Percentiles rank a stretch among this genome's conserved stretches.
phyloP scores from a whole-genome alignment of 1,140 invertebrate species.

The Lepidurus couesii region DNA sequence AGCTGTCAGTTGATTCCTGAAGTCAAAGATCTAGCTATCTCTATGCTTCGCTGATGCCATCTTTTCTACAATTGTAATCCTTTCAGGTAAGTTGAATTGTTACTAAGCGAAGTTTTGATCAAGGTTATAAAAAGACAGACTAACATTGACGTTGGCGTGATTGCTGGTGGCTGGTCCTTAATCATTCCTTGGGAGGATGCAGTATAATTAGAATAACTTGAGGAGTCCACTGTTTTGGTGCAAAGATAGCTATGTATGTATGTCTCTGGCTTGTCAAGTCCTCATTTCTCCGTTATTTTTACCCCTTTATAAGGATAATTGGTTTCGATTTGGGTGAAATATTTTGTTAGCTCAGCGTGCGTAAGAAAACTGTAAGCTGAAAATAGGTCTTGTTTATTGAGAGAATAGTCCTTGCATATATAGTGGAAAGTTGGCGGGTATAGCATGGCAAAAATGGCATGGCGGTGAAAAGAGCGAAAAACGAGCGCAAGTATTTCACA shows the following conservation, averaged over 20 bases:
- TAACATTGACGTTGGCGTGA: no score
- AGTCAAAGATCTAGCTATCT: conserved; percentile 2
- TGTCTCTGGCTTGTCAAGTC: no score
- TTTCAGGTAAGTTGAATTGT: neutral
- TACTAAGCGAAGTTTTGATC: no score
- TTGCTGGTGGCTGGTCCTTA: no score
- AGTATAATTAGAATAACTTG: no score
- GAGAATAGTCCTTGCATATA: conserved; percentile 12
- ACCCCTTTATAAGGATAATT: no score
- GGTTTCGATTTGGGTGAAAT: no score
- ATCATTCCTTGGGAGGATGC: no score
- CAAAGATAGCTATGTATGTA: no score
- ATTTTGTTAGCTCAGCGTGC: neutral
- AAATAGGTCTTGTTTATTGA: conserved; percentile 20
- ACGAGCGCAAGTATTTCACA: neutral
- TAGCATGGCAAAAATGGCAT: conserved; percentile 18
- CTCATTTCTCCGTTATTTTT: no score
- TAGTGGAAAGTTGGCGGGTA: conserved; percentile 15
- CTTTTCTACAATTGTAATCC: neutral
- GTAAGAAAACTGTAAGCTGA: neutral
- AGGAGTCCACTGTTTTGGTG: no score
- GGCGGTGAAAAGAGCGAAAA: neutral
- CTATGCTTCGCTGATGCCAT: neutral
- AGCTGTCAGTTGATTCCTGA: neutral
- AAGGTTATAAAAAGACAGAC: no score